Evolutionary conservation across 2,113 vertebrate species (phyloP).

Genomic region (Capreolus pygargus): DNA sequence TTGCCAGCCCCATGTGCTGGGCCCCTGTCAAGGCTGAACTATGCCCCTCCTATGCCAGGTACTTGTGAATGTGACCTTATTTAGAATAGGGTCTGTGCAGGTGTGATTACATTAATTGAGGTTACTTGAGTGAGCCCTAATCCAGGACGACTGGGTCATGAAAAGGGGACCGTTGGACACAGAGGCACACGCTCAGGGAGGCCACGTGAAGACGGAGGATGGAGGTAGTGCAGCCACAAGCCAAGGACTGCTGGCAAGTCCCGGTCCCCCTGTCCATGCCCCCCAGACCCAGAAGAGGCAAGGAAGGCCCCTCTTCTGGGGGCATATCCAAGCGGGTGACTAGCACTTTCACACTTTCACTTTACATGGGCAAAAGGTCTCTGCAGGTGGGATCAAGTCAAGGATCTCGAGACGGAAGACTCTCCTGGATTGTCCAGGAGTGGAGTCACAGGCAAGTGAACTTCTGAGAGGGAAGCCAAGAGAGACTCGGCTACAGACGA

Average conservation of each 20-base stretch:
- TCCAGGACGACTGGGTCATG: background rate
- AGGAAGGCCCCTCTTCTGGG: too few relatives aligned
- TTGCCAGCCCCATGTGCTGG: background rate
- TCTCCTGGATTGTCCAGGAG: background rate
- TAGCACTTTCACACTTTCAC: background rate
- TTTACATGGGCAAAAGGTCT: background rate
- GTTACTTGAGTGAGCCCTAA: background rate
- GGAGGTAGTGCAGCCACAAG: accelerated
- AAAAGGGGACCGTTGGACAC: background rate
- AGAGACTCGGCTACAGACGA: accelerated
- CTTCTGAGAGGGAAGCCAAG: background rate
- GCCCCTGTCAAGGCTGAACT: accelerated
- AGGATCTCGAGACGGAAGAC: background rate
- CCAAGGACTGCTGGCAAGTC: background rate
- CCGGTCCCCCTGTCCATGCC: accelerated
- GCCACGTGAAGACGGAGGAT: accelerated
- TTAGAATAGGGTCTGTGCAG: background rate
- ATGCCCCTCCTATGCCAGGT: background rate
- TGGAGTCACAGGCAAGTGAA: background rate
- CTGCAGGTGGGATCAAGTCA: background rate
- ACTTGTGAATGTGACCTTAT: background rate
- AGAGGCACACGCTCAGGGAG: background rate
- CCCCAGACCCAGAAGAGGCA: background rate
- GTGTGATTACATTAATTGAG: background rate
- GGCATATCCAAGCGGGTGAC: background rate